Conservation (phyloP, 2,113 vertebrate species). For the Embiotoca jacksoni region DNA sequence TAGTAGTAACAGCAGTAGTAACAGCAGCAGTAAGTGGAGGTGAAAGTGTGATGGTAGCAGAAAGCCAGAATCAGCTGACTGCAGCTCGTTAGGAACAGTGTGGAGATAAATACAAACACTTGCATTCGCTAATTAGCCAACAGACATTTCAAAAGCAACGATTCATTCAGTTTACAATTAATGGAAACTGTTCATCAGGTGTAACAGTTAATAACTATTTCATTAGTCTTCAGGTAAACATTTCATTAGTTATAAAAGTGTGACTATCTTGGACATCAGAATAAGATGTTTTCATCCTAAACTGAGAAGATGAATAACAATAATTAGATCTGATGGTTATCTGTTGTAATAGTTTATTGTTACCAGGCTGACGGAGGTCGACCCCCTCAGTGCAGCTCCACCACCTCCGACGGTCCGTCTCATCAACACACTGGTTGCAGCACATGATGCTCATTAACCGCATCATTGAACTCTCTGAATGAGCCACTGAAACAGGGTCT, state of each 20-base stretch:
- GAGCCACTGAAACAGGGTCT: conserved; percentile 36
- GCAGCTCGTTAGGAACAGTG: conserved; percentile 25
- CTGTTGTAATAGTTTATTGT: too few species aligned
- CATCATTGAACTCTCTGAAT: conserved; percentile 56
- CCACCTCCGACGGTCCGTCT: conserved; percentile 8
- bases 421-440: background rate
- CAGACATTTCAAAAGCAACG: conserved; percentile 31
- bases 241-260: conserved; percentile 5
- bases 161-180: conserved; percentile 40
- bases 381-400: background rate
- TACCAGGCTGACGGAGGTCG: too few species aligned
- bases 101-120: conserved; percentile 33
- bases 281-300: too few species aligned
- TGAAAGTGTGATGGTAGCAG: background rate
- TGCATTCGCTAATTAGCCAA: conserved; percentile 50
- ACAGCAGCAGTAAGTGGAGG: background rate
- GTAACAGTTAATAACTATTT: background rate
- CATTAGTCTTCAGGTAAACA: conserved; percentile 10
- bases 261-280: too few species aligned
- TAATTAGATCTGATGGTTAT: too few species aligned
- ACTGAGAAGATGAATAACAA: too few species aligned
- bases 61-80: conserved; percentile 32
- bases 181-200: conserved; percentile 16
- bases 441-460: conserved; percentile 51
- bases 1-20: conserved; percentile 1